Conservation (phyloP, 2,113 vertebrate genomes). For the Chaetorhynchus papuensis region DNA sequence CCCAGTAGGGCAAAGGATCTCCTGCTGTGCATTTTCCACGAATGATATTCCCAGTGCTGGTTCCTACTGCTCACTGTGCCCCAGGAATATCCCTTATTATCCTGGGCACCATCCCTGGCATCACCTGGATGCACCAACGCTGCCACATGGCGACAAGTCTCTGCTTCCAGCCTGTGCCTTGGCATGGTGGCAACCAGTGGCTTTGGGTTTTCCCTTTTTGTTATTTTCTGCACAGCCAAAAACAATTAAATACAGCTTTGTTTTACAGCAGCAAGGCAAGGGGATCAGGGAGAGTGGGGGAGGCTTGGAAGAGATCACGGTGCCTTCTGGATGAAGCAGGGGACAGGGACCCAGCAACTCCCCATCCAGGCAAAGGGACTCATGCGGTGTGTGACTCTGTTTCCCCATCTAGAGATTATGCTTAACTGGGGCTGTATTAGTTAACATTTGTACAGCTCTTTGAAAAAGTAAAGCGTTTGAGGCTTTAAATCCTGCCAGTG, state of each 20-base stretch:
- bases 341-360: not conserved
- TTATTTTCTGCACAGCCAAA: not conserved
- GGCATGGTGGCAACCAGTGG: accelerated
- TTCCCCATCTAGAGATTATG: not conserved
- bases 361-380: not conserved
- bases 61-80: not conserved
- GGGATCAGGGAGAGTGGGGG: not conserved
- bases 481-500: constrained; percentile 45
- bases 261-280: not conserved
- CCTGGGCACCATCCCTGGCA: not conserved
- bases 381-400: accelerated
- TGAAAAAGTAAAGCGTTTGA: constrained; percentile 38
- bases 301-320: not conserved
- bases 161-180: not conserved
- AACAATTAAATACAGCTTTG: not conserved
- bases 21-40: not conserved
- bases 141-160: not conserved
- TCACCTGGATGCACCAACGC: not conserved
- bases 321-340: not conserved
- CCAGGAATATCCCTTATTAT: not conserved
- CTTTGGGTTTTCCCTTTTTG: not conserved
- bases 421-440: not conserved
- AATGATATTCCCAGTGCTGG: not conserved
- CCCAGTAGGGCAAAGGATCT: not conserved
- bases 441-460: constrained; percentile 32